Evolutionary conservation across 2,888 invertebrate genomes (phyloP).

Genomic region (Netelia fuscicornis): DNA sequence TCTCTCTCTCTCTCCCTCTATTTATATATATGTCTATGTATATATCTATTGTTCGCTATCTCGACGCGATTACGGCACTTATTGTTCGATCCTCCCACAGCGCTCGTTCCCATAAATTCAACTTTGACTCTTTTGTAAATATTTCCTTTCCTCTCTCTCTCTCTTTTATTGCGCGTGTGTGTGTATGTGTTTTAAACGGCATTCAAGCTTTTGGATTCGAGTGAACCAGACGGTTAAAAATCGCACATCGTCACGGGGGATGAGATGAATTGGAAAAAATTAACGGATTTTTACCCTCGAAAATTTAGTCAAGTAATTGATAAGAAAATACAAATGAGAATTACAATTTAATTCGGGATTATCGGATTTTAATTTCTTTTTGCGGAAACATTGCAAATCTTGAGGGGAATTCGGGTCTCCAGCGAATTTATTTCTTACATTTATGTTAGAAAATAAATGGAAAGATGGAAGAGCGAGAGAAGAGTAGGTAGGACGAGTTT

Average conservation of each 20-base stretch:
- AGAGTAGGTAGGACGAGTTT: constrained; percentile 23
- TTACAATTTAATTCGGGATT: too few species aligned
- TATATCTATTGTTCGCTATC: constrained; percentile 23
- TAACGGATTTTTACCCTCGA: neutral
- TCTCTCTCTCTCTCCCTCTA: too few species aligned
- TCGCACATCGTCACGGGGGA: neutral
- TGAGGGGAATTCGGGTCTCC: too few species aligned
- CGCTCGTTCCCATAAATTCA: constrained; percentile 23
- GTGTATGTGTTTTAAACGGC: neutral
- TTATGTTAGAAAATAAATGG: neutral
- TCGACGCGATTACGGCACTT: constrained; percentile 38
- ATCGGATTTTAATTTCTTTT: too few species aligned
- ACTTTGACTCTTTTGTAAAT: neutral
- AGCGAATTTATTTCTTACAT: neutral
- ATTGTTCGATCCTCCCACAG: constrained; percentile 22
- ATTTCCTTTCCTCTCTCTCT: neutral
- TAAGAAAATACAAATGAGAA: neutral
- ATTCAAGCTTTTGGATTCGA: constrained; percentile 27
- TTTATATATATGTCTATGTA: neutral
- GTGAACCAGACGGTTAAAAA: constrained; percentile 75
- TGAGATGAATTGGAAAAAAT: neutral
- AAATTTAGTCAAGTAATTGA: constrained; percentile 17
- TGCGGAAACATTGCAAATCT: too few species aligned
- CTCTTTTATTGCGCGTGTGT: neutral
- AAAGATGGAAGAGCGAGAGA: neutral